Base-by-base conservation (phyloP, 2,797 vertebrate genomes). In the Philypnodon macrostomus region DNA sequence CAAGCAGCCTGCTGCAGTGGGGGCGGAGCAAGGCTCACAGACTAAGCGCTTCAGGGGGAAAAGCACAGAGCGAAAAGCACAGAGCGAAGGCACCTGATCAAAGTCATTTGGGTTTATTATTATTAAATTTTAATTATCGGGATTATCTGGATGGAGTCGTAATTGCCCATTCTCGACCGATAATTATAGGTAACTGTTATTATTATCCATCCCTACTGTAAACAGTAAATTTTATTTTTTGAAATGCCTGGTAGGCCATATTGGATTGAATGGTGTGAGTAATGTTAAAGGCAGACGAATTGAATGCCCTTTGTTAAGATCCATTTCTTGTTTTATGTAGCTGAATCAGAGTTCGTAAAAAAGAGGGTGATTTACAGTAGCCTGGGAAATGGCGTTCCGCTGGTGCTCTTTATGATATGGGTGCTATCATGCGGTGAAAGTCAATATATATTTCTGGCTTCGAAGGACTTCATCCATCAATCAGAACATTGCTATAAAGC, bases 331-430 rank as follows among this genome's bases (percentile, higher is more conserved):
- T 61, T 63, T 69, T 27, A 63, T 48, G 19, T 1, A 14, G 31
- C 49, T 41, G 45, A n/a, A 30, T 29, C 35, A 37, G 36, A 16
- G 45, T 46, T 50, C 3, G 61, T 46, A 29, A 37, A 71, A 52
- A 16, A 51, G n/a, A n/a, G 38, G 48, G 26, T 63, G 79, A 79
- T 80, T 76, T 75, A 81, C 9, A 29, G 17, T 10, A 1, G 34
- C 1, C 14, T 3, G 32, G 23, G 52, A 58, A 49, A 48, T 8
- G 18, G 55, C 33, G 32, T 52, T 59, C 38, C 12, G 40, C 41
- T 15, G 53, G 23, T 26, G 9, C 31, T 11, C 34, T 53, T 72
- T 60, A 67, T 59, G 49, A 57, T 46, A 41, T 11, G 24, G 46
- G 62, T 1, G 72, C 42, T 32, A 5, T 41, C 50, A 48, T 18